Percentiles rank a stretch among this genome's conserved stretches.
Evolutionary conservation across 2,888 invertebrate species (phyloP).

Genomic region (Drosophila subquinaria): DNA sequence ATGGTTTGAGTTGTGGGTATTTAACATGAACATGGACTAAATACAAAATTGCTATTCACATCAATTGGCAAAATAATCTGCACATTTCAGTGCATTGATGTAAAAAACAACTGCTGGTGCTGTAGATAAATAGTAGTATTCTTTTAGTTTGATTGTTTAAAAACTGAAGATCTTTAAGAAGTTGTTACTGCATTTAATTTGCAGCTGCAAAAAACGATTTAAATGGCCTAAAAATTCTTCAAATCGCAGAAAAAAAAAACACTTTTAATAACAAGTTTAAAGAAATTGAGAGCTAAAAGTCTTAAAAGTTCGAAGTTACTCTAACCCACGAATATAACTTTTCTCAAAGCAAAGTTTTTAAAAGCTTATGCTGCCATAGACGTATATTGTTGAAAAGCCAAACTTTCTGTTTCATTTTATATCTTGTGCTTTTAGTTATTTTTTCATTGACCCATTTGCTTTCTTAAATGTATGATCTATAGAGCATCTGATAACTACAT

Average conservation of each 20-base stretch:
- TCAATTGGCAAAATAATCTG: background rate
- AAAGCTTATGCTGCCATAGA: no score
- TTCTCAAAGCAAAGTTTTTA: no score
- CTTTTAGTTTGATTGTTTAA: background rate
- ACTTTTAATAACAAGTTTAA: no score
- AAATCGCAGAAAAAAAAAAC: no score
- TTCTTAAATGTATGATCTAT: background rate
- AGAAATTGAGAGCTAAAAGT: no score
- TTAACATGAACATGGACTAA: background rate
- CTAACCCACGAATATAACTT: no score
- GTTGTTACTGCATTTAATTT: background rate
- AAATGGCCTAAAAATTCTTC: background rate
- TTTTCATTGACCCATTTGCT: no score
- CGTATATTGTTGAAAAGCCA: no score
- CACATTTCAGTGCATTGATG: background rate
- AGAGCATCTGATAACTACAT: background rate
- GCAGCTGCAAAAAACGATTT: background rate
- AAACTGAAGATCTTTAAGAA: background rate
- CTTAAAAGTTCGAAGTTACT: no score
- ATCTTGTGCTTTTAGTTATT: no score
- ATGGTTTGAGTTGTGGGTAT: constrained; percentile 42
- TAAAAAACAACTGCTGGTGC: background rate
- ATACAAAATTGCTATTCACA: background rate
- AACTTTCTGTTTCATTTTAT: no score
- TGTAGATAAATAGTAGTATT: background rate